Evolutionary conservation across 2,113 vertebrate genomes (phyloP).

Genomic region (Neomonachus schauinslandi): DNA sequence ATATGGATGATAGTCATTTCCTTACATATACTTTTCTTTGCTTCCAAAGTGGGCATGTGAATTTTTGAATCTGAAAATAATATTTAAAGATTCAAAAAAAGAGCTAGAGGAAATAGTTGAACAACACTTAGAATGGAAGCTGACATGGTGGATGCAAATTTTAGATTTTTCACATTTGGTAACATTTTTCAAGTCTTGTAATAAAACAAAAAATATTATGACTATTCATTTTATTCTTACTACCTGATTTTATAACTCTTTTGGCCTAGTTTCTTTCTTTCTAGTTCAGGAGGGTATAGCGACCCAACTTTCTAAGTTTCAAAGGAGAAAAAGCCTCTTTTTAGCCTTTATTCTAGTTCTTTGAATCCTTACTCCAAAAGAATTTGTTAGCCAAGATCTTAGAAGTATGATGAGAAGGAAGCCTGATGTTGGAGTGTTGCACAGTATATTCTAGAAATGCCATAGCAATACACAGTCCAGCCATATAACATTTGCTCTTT

Average conservation of each 20-base stretch:
- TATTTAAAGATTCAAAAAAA: constrained; percentile 17
- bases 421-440: neutral
- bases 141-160: neutral
- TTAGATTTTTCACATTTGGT: constrained; percentile 31
- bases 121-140: constrained; percentile 10
- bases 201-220: constrained; percentile 26
- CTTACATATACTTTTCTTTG: constrained; percentile 35
- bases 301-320: constrained; percentile 10
- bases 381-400: constrained; percentile 51
- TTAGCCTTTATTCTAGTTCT: neutral
- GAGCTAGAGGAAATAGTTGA: neutral
- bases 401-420: constrained; percentile 39
- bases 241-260: constrained; percentile 32
- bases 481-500: neutral
- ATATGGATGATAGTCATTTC: constrained; percentile 28
- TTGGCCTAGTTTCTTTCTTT: constrained; percentile 28
- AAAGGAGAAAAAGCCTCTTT: neutral
- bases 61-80: constrained; percentile 51
- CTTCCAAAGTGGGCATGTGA: neutral
- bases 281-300: neutral
- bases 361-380: constrained; percentile 13
- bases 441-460: constrained; percentile 11
- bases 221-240: constrained; percentile 28
- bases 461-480: neutral
- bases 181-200: neutral